Evolutionary conservation across 2,797 vertebrate genomes (phyloP).

Genomic region (Poeciliopsis paucimaculata): DNA sequence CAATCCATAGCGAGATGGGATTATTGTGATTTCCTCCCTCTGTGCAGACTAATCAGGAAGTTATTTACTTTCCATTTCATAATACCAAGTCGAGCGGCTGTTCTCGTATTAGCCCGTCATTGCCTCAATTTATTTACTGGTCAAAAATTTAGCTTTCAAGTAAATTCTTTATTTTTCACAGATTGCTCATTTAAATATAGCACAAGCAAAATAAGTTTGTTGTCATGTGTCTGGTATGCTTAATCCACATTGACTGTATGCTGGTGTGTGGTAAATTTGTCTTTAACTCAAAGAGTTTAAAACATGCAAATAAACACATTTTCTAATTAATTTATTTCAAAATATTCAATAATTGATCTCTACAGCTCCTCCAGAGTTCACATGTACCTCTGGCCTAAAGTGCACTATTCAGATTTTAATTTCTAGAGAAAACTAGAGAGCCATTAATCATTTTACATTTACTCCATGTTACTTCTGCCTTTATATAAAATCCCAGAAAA

Average conservation of each 20-base stretch:
- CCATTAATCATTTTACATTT: background rate
- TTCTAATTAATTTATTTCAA: too few species aligned
- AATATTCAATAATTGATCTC: too few species aligned
- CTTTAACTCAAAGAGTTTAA: background rate
- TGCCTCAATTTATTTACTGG: background rate
- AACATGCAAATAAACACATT: background rate
- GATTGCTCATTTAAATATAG: background rate
- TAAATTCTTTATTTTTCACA: background rate
- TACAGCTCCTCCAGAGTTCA: background rate
- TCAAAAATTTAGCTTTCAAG: background rate
- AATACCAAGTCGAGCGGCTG: background rate
- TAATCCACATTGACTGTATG: background rate
- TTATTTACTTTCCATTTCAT: slow-evolving; percentile 44
- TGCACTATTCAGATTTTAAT: background rate
- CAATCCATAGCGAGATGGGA: slow-evolving; percentile 60
- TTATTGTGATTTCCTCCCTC: slow-evolving; percentile 55
- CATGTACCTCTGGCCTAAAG: too few species aligned
- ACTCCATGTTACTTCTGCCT: background rate
- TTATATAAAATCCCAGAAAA: background rate
- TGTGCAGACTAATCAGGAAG: slow-evolving; percentile 44
- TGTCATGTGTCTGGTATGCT: background rate
- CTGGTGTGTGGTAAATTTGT: background rate
- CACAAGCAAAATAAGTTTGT: background rate
- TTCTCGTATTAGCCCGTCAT: background rate
- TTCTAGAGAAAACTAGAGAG: background rate